Conservation (phyloP, 2,113 vertebrate species). For the Heterotis niloticus region DNA sequence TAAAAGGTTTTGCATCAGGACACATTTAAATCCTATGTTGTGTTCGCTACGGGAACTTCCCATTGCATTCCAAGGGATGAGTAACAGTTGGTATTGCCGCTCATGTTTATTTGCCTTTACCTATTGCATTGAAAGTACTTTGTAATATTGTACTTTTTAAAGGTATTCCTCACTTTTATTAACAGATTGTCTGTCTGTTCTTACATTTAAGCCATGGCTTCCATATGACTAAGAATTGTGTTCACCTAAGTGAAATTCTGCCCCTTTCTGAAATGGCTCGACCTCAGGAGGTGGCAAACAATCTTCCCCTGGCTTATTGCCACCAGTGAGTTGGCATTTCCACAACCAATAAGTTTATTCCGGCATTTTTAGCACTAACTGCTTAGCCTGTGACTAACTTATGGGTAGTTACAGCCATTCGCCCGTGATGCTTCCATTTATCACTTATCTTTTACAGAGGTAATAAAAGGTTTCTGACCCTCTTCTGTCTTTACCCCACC, state of each 20-base stretch:
- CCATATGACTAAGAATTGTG: not conserved
- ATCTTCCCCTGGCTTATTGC: not conserved
- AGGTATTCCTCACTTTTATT: not conserved
- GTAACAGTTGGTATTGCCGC: too few species aligned
- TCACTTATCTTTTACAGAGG: not conserved
- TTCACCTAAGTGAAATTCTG: not conserved
- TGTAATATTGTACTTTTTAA: not conserved
- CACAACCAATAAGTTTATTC: too few species aligned
- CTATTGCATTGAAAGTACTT: not conserved
- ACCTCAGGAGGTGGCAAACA: not conserved
- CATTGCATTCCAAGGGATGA: not conserved
- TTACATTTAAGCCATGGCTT: slow-evolving; percentile 5
- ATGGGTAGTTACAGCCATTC: too few species aligned
- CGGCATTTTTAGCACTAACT: too few species aligned
- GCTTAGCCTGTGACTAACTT: too few species aligned
- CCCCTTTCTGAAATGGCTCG: too few species aligned
- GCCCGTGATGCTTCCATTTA: too few species aligned
- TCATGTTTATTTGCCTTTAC: not conserved
- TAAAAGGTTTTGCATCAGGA: not conserved
- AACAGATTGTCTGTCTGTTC: not conserved
- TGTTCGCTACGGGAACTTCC: not conserved
- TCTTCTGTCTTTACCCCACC: not conserved
- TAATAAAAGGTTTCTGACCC: not conserved
- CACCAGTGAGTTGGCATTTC: not conserved
- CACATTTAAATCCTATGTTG: not conserved